phyloP scores from a whole-genome alignment of 2,888 invertebrate species.

The Zelleria hepariella region DNA sequence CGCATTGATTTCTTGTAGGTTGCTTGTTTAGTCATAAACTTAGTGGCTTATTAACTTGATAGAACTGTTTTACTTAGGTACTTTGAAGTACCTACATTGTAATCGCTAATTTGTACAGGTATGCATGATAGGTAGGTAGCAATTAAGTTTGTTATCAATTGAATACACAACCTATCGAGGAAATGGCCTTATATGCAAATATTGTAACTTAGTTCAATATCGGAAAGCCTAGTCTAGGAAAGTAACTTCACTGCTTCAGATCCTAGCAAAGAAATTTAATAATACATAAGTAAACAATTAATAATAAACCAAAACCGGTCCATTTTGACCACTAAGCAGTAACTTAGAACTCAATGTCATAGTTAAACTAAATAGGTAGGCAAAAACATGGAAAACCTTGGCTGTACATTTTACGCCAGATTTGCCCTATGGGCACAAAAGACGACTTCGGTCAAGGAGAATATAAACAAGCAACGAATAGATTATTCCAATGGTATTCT shows the following conservation, averaged over 20 bases:
- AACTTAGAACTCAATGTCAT: not conserved
- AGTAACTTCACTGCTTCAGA: no score
- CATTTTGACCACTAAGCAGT: not conserved
- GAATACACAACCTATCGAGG: no score
- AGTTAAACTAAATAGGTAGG: not conserved
- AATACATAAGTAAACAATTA: not conserved
- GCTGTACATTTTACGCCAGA: not conserved
- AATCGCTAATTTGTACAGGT: no score
- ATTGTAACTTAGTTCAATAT: no score
- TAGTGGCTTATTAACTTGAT: no score
- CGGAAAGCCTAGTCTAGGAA: no score
- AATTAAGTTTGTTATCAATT: no score
- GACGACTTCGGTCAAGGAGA: not conserved
- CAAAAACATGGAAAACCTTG: not conserved
- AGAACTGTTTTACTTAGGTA: no score
- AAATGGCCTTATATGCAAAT: no score
- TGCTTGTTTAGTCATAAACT: not conserved
- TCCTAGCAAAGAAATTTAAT: not conserved
- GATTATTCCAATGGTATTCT: constrained; percentile 15
- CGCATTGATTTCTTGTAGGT: not conserved
- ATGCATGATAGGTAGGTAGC: no score
- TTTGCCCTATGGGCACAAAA: not conserved
- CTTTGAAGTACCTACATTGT: no score
- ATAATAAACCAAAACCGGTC: not conserved
- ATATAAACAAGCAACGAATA: not conserved